These are phyloP conservation scores for Spea bombifrons DNA, from an alignment of 2,113 vertebrate species.

Conservation along the genomic window DNA sequence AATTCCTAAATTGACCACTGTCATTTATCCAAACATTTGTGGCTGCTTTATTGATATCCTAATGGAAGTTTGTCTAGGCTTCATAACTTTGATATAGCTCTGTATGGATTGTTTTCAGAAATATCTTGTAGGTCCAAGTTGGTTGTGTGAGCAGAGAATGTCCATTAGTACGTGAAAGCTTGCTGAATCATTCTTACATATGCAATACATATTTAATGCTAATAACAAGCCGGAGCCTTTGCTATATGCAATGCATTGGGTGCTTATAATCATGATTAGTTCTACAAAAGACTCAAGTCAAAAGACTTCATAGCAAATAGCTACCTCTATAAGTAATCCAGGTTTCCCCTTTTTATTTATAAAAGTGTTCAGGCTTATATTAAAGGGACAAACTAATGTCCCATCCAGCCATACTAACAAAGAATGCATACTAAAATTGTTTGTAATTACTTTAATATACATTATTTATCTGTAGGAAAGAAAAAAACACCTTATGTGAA, in stretches of 20 bases:
- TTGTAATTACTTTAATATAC: no score
- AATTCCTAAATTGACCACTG: slow-evolving; percentile 11
- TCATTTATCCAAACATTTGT: slow-evolving; percentile 27
- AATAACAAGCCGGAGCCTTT: slow-evolving; percentile 41
- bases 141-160: slow-evolving; percentile 33
- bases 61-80: slow-evolving; percentile 28
- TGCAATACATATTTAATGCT: slow-evolving; percentile 46
- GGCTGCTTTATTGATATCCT: slow-evolving; percentile 17
- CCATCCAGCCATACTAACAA: no score
- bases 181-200: slow-evolving; percentile 41
- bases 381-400: no score
- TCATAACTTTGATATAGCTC: slow-evolving; percentile 27
- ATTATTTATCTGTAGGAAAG: no score
- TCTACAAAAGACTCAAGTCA: slow-evolving; percentile 5
- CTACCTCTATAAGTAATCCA: background rate
- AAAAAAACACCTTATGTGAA: no score
- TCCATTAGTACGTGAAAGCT: slow-evolving; percentile 39
- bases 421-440: no score
- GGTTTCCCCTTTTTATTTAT: no score
- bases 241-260: slow-evolving; percentile 37
- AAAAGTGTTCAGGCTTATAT: no score
- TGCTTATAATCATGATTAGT: slow-evolving; percentile 32
- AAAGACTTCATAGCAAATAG: slow-evolving; percentile 26
- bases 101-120: slow-evolving; percentile 38
- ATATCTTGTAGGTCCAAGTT: slow-evolving; percentile 26